Evolutionary conservation across 2,113 vertebrate species (phyloP).

Genomic region (Onychorhynchus coronatus): DNA sequence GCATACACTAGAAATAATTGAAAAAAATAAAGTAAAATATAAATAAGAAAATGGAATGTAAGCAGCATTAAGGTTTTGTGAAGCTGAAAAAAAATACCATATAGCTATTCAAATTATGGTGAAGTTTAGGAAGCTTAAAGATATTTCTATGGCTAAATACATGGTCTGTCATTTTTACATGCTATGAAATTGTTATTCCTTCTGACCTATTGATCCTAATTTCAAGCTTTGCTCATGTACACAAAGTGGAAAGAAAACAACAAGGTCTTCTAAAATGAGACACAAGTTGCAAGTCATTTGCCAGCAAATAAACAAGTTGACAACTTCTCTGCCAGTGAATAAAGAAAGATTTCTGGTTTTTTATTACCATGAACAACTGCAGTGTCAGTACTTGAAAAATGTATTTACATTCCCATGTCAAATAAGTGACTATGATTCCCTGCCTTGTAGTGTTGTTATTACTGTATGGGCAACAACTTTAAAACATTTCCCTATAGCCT

Average conservation of each 20-base stretch:
- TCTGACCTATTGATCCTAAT: neutral
- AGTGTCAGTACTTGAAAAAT: neutral
- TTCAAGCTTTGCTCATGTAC: neutral
- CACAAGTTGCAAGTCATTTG: neutral
- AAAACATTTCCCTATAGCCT: neutral
- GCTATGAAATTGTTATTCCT: neutral
- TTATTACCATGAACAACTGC: conserved; percentile 1
- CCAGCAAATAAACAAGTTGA: neutral
- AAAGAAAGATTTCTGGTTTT: neutral
- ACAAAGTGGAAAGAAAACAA: neutral
- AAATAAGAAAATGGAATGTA: conserved; percentile 5
- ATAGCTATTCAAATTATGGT: conserved; percentile 31
- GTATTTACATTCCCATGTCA: neutral
- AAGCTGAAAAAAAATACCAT: conserved; percentile 23
- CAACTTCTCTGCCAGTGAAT: neutral
- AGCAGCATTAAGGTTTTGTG: conserved; percentile 50
- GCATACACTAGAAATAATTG: conserved; percentile 57
- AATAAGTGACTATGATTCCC: neutral
- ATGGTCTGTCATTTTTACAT: neutral
- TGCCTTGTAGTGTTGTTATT: neutral
- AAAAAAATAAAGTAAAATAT: neutral
- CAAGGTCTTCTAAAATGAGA: neutral
- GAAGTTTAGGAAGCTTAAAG: conserved; percentile 28
- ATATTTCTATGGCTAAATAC: conserved; percentile 32
- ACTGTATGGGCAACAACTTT: neutral